phyloP scores from a whole-genome alignment of 2,888 invertebrate genomes.

The Tanypteryx hageni region DNA sequence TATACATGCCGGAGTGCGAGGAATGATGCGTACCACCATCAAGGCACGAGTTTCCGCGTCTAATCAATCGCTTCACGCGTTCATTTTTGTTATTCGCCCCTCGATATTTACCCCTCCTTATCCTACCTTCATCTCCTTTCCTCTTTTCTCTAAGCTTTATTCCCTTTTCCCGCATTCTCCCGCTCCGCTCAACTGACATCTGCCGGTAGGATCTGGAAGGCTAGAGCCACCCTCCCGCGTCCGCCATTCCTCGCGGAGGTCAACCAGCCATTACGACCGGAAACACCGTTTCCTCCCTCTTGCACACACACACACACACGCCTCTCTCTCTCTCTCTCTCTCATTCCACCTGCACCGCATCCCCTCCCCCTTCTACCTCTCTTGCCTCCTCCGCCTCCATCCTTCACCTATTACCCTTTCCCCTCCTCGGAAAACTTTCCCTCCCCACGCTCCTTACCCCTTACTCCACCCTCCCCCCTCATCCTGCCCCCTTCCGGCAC shows the following conservation, averaged over 20 bases:
- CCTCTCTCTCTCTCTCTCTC: not conserved
- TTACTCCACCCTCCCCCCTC: not conserved
- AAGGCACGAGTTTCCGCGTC: not conserved
- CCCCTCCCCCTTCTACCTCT: not conserved
- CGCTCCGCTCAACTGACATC: slow-evolving; percentile 54
- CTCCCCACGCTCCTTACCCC: not conserved
- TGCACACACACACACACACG: not conserved
- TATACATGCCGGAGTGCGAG: no score
- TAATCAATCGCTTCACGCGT: not conserved
- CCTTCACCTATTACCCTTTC: no score
- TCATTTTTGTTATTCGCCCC: not conserved
- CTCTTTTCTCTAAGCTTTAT: slow-evolving; percentile 31
- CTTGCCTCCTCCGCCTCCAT: not conserved
- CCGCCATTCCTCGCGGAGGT: slow-evolving; percentile 60
- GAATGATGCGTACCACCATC: no score
- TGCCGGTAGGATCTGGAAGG: slow-evolving; percentile 61
- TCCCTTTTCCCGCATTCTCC: not conserved
- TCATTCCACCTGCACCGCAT: slow-evolving; percentile 8
- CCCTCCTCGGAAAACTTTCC: not conserved
- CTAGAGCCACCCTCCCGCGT: slow-evolving; percentile 50
- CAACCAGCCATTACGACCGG: slow-evolving; percentile 64
- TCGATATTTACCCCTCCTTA: not conserved
- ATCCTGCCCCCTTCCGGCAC: not conserved
- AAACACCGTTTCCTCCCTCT: slow-evolving; percentile 58
- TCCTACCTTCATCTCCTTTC: not conserved